phyloP scores from a whole-genome alignment of 2,113 vertebrate species.

The Toxotes chatareus region DNA sequence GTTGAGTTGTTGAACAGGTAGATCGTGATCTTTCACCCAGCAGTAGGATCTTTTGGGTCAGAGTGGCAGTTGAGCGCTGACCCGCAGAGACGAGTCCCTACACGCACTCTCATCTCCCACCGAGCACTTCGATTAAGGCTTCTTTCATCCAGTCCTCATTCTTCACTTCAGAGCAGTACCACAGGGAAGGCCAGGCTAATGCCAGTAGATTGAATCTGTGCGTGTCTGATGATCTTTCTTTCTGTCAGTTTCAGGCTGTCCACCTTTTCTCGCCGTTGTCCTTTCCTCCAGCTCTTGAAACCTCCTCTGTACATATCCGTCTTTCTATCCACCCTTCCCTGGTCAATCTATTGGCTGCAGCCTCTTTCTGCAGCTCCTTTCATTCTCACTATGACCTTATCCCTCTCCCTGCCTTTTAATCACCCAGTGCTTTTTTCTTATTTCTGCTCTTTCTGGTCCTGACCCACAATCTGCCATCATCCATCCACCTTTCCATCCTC shows the following conservation, averaged over 20 bases:
- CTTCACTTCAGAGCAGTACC: conserved; percentile 57
- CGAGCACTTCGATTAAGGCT: conserved; percentile 54
- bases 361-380: conserved; percentile 43
- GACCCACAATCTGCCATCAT: conserved; percentile 53
- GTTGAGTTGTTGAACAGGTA: conserved; percentile 63
- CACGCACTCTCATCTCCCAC: conserved; percentile 44
- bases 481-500: conserved; percentile 55
- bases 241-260: conserved; percentile 49
- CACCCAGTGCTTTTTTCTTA: conserved; percentile 49
- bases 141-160: conserved; percentile 57
- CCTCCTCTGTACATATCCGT: conserved; percentile 23
- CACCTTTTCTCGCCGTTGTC: conserved; percentile 34
- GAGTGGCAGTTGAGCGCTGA: conserved; percentile 39
- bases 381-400: conserved; percentile 53
- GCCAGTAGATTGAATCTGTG: conserved; percentile 57
- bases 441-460: conserved; percentile 58
- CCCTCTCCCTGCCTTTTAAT: conserved; percentile 63
- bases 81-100: conserved; percentile 18
- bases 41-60: conserved; percentile 47
- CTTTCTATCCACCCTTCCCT: conserved; percentile 42
- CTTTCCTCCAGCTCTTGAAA: conserved; percentile 16
- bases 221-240: conserved; percentile 48
- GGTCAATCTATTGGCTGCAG: conserved; percentile 35
- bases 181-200: conserved; percentile 34
- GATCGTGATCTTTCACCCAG: conserved; percentile 51